Conservation (phyloP, 2,797 vertebrate species). For the Bufotes viridis region DNA sequence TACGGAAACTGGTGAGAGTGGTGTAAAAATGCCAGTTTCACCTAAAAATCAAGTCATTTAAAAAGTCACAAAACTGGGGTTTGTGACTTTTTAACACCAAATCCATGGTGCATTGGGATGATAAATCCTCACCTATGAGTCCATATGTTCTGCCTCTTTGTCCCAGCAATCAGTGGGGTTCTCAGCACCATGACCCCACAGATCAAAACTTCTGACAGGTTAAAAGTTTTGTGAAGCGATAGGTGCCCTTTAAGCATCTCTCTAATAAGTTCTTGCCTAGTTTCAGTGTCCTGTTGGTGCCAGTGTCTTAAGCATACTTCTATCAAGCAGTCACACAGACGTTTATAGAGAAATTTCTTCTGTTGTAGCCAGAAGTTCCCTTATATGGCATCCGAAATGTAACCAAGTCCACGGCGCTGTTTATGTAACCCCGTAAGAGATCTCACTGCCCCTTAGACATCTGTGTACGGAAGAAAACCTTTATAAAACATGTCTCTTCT, state of each 20-base stretch:
- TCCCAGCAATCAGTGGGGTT: too few relatives aligned
- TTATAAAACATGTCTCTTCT: conserved; percentile 28
- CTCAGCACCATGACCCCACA: too few relatives aligned
- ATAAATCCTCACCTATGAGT: too few relatives aligned
- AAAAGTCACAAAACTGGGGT: too few relatives aligned
- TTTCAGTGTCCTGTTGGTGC: not conserved
- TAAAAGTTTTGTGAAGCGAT: too few relatives aligned
- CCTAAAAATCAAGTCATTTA: too few relatives aligned
- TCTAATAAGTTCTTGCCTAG: not conserved
- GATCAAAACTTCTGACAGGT: too few relatives aligned
- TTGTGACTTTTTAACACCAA: too few relatives aligned
- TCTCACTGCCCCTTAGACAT: conserved; percentile 33
- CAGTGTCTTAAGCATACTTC: conserved; percentile 30
- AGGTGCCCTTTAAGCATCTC: not conserved
- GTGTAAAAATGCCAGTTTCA: too few relatives aligned
- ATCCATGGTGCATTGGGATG: too few relatives aligned
- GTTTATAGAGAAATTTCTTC: conserved; percentile 20
- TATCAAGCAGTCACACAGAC: conserved; percentile 27
- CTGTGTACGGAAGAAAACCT: conserved; percentile 32
- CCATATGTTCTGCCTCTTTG: too few relatives aligned
- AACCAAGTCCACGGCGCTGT: conserved; percentile 37
- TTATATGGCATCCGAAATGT: conserved; percentile 50
- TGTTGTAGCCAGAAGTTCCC: conserved; percentile 24
- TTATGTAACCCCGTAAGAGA: conserved; percentile 44
- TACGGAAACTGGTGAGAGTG: too few relatives aligned